Conservation (phyloP, 2,888 invertebrate genomes). For the Stenolophus ochropezus region DNA sequence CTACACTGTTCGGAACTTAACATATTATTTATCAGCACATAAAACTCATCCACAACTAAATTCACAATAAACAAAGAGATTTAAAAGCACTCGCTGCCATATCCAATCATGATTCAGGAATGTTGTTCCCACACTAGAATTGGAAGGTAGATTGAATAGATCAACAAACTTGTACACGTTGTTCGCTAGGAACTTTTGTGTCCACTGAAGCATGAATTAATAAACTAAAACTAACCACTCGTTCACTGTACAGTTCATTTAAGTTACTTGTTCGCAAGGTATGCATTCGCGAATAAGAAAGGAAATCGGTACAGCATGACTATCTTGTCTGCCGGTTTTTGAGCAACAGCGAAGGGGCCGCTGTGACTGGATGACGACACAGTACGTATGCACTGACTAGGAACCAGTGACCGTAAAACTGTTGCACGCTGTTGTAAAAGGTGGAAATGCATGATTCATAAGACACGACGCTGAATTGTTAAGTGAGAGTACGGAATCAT, state of each 20-base stretch:
- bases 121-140: not conserved
- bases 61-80: conserved; percentile 3
- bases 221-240: not conserved
- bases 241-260: not conserved
- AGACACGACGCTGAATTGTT: not conserved
- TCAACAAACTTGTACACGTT: not conserved
- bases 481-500: not conserved
- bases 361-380: not conserved
- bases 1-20: not conserved
- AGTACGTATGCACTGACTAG: conserved; percentile 19
- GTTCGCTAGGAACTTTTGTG: conserved; percentile 1
- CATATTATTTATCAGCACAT: not conserved
- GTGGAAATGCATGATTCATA: conserved; percentile 6
- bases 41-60: not conserved
- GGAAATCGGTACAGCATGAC: conserved; percentile 11
- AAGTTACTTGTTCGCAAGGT: not conserved
- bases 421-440: conserved; percentile 3
- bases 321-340: conserved; percentile 30
- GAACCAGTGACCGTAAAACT: conserved; percentile 49
- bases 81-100: not conserved
- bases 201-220: conserved; percentile 1
- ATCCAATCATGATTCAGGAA: conserved; percentile 6
- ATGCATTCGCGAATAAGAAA: not conserved
- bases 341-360: conserved; percentile 28
- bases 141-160: not conserved